phyloP scores from a whole-genome alignment of 2,888 invertebrate species.

The Tineola bisselliella region DNA sequence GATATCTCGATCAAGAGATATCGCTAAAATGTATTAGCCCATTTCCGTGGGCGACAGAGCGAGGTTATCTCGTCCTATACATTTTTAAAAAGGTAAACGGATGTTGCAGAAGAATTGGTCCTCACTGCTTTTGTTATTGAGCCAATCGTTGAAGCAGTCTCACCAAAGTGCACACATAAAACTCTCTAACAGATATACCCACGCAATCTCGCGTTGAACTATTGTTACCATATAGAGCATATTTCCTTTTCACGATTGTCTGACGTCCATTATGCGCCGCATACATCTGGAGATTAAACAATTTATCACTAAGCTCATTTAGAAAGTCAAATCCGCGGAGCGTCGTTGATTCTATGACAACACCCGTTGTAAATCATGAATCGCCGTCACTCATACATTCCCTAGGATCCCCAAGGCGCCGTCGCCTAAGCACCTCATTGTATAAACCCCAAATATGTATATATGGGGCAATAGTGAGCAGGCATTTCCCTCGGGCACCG shows the following conservation, averaged over 20 bases:
- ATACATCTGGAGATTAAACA: background rate
- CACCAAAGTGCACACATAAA: background rate
- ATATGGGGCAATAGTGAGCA: constrained; percentile 47
- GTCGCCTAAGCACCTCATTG: constrained; percentile 23
- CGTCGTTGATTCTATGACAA: background rate
- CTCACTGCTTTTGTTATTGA: background rate
- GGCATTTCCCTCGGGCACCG: constrained; percentile 38
- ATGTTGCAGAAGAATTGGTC: background rate
- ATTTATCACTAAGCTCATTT: constrained; percentile 1
- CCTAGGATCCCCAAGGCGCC: constrained; percentile 15
- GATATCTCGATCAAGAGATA: constrained; percentile 27
- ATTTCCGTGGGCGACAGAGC: constrained; percentile 32
- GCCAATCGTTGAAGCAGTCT: background rate
- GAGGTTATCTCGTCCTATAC: constrained; percentile 40
- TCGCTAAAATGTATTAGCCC: constrained; percentile 38
- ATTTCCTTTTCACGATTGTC: background rate
- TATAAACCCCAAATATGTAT: constrained; percentile 55
- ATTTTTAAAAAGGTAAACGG: constrained; percentile 39
- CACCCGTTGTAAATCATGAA: constrained; percentile 22
- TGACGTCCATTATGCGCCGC: background rate
- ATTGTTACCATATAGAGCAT: background rate
- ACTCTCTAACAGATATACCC: background rate
- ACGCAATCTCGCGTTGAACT: background rate
- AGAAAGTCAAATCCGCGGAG: background rate
- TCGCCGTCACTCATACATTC: constrained; percentile 31